Percentiles rank a stretch among this genome's conserved stretches.
Conservation (phyloP, 2,888 invertebrate species). For the Spilarctia lutea region DNA sequence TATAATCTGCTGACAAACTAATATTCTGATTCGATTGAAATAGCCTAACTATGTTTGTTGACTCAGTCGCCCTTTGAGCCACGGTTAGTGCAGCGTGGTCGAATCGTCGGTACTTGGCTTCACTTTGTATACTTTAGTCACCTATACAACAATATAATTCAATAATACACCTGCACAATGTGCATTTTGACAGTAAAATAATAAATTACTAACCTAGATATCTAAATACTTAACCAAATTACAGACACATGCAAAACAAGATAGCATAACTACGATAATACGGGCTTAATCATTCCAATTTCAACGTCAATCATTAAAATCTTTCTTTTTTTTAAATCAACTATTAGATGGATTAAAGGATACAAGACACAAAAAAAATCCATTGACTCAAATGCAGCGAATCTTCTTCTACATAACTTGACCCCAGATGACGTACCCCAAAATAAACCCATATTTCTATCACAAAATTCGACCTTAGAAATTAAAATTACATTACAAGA, state of each 20-base stretch:
- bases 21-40: not conserved
- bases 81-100: no score
- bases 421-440: no score
- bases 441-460: no score
- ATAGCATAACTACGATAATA: slow-evolving; percentile 21
- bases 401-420: no score
- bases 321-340: slow-evolving; percentile 22
- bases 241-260: slow-evolving; percentile 15
- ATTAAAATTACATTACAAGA: no score
- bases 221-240: not conserved
- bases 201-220: not conserved
- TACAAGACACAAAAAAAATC: no score
- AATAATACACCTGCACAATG: not conserved
- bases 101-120: not conserved
- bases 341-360: no score
- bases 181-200: not conserved
- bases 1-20: not conserved
- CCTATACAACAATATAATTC: not conserved
- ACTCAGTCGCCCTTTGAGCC: not conserved
- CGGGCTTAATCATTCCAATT: slow-evolving; percentile 31
- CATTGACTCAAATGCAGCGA: no score
- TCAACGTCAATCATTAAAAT: slow-evolving; percentile 13
- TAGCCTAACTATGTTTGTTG: not conserved
- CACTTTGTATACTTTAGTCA: not conserved
- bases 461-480: no score